Evolutionary conservation across 2,113 vertebrate species (phyloP), one percentile per base, ranked within the genome.

Genomic region (Gobio gobio): DNA sequence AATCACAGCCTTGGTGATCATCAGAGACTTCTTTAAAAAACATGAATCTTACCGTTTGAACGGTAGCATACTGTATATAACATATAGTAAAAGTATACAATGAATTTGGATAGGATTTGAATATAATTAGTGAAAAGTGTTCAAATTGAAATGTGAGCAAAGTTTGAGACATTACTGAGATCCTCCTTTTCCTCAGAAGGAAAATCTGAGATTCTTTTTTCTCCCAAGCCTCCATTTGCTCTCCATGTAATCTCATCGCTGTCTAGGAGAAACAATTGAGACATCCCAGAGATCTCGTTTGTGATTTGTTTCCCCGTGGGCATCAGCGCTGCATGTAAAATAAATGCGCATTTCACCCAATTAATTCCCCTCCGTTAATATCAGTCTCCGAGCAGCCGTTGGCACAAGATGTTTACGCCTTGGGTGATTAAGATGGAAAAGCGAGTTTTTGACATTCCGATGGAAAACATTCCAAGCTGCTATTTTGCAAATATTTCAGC

Each of bases 401-500:
- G 79, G 79, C 26, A 4, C 81, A 58, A 56, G 81, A 73, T 83
- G 66, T 83, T 72, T 72, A 83, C 29, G 64, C 81, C 49, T 24
- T 20, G 49, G 81, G 64, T 72, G 64, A 72, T 83, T 83, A 83
- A 83, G 33, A 83, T 51, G 10, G 66, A 72, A 40, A 83, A 43
- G 20, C 3, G 26, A 10, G 26, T 24, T 83, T 72, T 29, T 83
- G 43, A 51, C 80, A 54, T 82, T 70, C 64, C 5, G 3, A 58
- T 5, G 6, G 66, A 56, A 72, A 36, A 79, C 18, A 78, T 78
- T 29, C 16, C 58, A 51, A 78, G 58, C 78, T 49, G 78, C 59
- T 80, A 66, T 64, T 64, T 47, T 26, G 43, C 24, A 29, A 58
- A 83, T 51, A 58, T 72, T 83, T 49, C 20, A 3, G 22, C 18